Base-by-base conservation (phyloP, 1,140 invertebrate species). In the Eulimnadia texana region DNA sequence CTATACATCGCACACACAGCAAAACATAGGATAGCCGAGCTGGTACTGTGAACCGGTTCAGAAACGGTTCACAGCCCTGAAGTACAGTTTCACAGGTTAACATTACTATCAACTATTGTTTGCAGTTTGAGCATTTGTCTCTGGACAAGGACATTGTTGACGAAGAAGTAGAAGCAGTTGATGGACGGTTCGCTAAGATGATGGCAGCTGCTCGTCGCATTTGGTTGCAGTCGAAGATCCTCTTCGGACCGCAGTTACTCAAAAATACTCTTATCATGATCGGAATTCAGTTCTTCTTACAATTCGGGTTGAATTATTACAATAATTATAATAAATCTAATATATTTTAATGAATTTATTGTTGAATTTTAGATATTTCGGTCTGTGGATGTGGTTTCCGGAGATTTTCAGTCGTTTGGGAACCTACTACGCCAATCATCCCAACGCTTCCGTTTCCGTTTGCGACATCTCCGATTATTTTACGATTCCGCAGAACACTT, bases 371-470 rank as follows among this genome's bases (percentile, higher is more conserved):
- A 84, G 83, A 63, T 91, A 91, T 70, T 91, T 90, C 68, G 87
- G 87, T 53, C 74, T 90, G 22, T 88, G 90, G 86, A 88, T 91
- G 84, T 91, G 88, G 88, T 91, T 91, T 74, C 88, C 88, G 0
- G 88, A 90, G 73, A 78, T 91, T 64, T 90, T 89, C 74, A 87
- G 88, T 70, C 83, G 88, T 50, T 89, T 89, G 69, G 85, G 89
- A 70, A 83, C 85, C 69, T 91, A 79, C 71, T 78, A 81, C 58
- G 77, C 78, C 29, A 76, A 68, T 0, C 66, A 77, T 16, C 33
- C 33, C 65, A 74, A 79, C 63, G 66, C 78, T 61, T 75, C 77
- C 50, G 84, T 86, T 0, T 81, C 81, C 59, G 85, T 90, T 42
- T 90, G 87, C 67, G 70, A 82, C 64, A 85, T 90, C 25, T 88